Conservation (phyloP, 2,888 invertebrate genomes). For the Rhagium mordax region DNA sequence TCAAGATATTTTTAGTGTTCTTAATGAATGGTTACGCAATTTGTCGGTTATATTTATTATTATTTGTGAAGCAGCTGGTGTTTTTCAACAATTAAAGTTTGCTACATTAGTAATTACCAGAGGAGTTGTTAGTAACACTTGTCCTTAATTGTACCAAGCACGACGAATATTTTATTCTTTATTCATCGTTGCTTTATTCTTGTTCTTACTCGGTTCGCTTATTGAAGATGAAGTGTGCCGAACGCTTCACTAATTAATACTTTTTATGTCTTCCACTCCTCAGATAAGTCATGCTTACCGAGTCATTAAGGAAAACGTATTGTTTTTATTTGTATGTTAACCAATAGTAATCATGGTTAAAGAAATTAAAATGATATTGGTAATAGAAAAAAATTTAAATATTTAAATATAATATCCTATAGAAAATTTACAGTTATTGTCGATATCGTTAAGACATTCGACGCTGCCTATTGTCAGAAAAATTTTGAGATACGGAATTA, state of each 20-base stretch:
- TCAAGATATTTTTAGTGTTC: constrained; percentile 46
- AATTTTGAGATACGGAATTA: too few species aligned
- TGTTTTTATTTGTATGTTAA: not conserved
- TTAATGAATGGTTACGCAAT: constrained; percentile 55
- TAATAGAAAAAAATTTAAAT: too few species aligned
- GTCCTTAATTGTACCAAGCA: constrained; percentile 67
- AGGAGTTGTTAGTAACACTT: constrained; percentile 69
- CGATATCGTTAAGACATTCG: too few species aligned
- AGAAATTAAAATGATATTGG: too few species aligned
- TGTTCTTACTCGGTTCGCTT: constrained; percentile 38
- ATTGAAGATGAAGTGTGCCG: constrained; percentile 48
- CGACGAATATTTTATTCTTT: constrained; percentile 61
- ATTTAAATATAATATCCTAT: too few species aligned
- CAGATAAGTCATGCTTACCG: not conserved
- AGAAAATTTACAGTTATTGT: too few species aligned
- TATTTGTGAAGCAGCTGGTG: constrained; percentile 69
- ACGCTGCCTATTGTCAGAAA: too few species aligned
- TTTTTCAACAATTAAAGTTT: constrained; percentile 70
- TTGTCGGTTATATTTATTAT: constrained; percentile 67
- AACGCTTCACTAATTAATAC: constrained; percentile 44
- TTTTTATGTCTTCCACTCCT: constrained; percentile 15
- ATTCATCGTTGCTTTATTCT: constrained; percentile 54
- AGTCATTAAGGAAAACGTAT: not conserved
- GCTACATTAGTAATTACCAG: constrained; percentile 68
- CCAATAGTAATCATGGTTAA: too few species aligned